Evolutionary conservation across 2,113 vertebrate species (phyloP).

Genomic region (Antechinus flavipes): DNA sequence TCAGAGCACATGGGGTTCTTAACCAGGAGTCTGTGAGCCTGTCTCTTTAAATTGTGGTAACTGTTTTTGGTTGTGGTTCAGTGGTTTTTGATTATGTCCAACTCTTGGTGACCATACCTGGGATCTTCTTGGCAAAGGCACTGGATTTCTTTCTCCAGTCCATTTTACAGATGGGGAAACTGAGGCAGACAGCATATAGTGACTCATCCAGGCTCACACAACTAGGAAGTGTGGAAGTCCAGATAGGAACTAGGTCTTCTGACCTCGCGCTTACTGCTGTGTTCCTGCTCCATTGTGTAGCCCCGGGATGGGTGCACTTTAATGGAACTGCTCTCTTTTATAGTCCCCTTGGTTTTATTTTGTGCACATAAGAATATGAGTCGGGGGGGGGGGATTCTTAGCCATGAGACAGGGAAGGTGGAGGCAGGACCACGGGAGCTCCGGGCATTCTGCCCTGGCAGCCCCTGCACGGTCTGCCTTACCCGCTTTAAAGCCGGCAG

Average conservation of each 20-base stretch:
- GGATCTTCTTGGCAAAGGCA: background rate
- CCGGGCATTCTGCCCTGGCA: background rate
- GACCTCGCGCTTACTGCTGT: too few relatives aligned
- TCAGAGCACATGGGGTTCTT: background rate
- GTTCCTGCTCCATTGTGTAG: too few relatives aligned
- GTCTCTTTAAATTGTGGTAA: background rate
- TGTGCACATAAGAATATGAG: background rate
- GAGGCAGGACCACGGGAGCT: background rate
- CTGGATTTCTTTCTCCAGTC: background rate
- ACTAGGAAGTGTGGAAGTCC: background rate
- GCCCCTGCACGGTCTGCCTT: too few relatives aligned
- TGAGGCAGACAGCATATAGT: background rate
- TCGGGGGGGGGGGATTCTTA: background rate
- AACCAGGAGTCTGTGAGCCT: background rate
- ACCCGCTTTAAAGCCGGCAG: too few relatives aligned
- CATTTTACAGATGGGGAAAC: background rate
- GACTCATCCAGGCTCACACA: background rate
- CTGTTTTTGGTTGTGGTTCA: too few relatives aligned
- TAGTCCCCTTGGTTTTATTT: background rate
- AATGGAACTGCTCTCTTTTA: background rate
- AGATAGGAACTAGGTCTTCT: background rate
- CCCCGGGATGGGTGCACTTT: background rate
- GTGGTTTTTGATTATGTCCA: background rate
- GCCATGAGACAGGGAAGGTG: background rate
- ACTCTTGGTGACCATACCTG: background rate